Conservation (phyloP, 2,113 vertebrate genomes). For the pig (Sus scrofa) region T2T-Sscrofa CM000823.6:7175001-7175500, state of each 20-base stretch:
- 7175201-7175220: background rate
- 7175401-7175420: background rate
- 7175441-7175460: accelerated
- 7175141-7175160: background rate
- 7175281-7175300: background rate
- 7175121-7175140: background rate
- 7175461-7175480: background rate
- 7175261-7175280: accelerated
- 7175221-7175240: accelerated
- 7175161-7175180: background rate
- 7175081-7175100: background rate
- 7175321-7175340: background rate
- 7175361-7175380: accelerated
- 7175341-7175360: background rate
- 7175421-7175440: background rate
- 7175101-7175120: background rate
- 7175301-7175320: background rate
- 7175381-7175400: background rate
- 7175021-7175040: background rate
- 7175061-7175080: constrained; percentile 19
- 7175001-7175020: background rate
- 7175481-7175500: background rate
- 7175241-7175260: background rate
- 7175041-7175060: background rate
- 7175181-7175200: background rate